These are phyloP conservation scores for Ceryle rudis DNA, from an alignment of 2,797 vertebrate species.

Conservation along the genomic window DNA sequence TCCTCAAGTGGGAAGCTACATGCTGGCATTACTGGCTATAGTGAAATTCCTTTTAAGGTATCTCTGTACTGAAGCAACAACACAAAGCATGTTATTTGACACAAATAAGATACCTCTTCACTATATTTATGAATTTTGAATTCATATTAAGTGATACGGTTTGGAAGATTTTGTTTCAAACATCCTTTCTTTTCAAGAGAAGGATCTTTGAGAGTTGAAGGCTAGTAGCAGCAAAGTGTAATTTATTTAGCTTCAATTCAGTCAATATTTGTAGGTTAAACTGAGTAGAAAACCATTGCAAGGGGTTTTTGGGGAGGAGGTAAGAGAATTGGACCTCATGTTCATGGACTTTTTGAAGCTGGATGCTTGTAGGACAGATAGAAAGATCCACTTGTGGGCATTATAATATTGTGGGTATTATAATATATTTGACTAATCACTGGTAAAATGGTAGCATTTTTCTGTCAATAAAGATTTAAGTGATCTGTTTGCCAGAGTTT, in stretches of 20 bases:
- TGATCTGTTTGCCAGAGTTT: not conserved
- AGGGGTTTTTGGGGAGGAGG: not conserved
- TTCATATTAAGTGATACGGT: not conserved
- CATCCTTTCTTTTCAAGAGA: not conserved
- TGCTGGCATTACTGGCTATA: not conserved
- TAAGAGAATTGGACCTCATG: not conserved
- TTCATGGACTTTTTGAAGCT: not conserved
- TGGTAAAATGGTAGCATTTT: not conserved
- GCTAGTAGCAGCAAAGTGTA: not conserved
- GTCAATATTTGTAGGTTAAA: constrained; percentile 41
- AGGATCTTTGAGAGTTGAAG: constrained; percentile 5
- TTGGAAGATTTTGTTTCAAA: not conserved
- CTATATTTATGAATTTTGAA: not conserved
- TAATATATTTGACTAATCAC: not conserved
- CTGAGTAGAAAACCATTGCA: constrained; percentile 10
- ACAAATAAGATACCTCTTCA: not conserved
- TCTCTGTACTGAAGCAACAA: not conserved
- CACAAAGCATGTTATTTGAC: not conserved
- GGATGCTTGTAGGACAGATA: not conserved
- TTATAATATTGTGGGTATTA: not conserved
- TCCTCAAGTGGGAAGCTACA: not conserved
- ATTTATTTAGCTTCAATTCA: not conserved
- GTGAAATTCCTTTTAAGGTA: not conserved
- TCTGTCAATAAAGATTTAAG: not conserved
- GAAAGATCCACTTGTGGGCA: not conserved